Percentiles rank a stretch among this genome's conserved stretches.
Evolutionary conservation across 2,888 invertebrate genomes (phyloP).

Genomic region (Nebria salina): DNA sequence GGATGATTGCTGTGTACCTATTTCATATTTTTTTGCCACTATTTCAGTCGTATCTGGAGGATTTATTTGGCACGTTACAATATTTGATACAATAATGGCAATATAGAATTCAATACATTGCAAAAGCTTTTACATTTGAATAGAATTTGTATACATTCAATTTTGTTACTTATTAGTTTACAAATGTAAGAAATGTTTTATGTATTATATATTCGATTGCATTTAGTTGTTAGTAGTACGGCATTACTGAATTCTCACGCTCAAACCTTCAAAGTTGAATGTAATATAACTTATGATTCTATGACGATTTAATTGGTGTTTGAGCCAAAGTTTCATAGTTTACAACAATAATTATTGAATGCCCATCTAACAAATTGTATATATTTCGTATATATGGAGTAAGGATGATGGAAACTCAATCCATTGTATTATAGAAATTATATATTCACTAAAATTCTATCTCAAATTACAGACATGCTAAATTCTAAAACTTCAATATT

Average conservation of each 20-base stretch:
- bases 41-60: not conserved
- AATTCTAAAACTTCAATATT: no score
- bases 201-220: not conserved
- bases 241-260: no score
- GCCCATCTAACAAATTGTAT: not conserved
- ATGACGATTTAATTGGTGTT: slow-evolving; percentile 31
- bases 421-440: no score
- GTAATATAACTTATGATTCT: slow-evolving; percentile 27
- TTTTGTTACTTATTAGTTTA: not conserved
- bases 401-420: no score
- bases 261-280: slow-evolving; percentile 7
- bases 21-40: not conserved
- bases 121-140: not conserved
- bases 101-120: not conserved
- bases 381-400: no score
- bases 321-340: slow-evolving; percentile 4
- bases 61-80: not conserved
- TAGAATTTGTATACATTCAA: not conserved
- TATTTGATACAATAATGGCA: not conserved
- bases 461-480: no score
- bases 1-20: not conserved
- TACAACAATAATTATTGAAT: slow-evolving; percentile 35
- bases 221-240: no score
- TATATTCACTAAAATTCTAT: no score
- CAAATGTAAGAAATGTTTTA: not conserved